These are phyloP conservation scores for Manacus vitellinus DNA, from an alignment of 2,113 vertebrate genomes.

Conservation along the genomic window DNA sequence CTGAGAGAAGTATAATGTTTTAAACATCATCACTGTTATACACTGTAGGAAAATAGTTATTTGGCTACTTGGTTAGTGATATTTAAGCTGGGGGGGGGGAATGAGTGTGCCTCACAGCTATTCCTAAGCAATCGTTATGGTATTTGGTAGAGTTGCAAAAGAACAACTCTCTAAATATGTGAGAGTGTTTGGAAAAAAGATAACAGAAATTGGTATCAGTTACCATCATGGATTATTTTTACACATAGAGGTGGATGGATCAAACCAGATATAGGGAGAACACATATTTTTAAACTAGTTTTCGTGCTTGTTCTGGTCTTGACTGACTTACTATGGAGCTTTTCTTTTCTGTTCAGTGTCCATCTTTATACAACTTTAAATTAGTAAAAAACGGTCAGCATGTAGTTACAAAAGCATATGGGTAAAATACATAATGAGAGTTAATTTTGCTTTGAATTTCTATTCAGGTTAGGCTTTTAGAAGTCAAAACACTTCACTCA, in stretches of 20 bases:
- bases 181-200: neutral
- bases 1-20: neutral
- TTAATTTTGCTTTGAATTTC: neutral
- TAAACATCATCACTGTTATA: neutral
- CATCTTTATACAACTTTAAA: neutral
- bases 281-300: neutral
- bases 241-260: neutral
- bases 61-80: neutral
- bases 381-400: neutral
- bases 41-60: neutral
- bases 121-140: neutral
- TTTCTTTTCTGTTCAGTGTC: neutral
- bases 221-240: neutral
- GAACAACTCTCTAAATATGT: neutral
- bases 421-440: neutral
- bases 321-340: neutral
- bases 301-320: neutral
- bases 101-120: neutral
- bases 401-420: neutral
- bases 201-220: neutral
- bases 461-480: neutral
- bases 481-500: neutral
- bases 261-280: neutral
- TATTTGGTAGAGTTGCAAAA: neutral
- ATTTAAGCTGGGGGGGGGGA: neutral